Evolutionary conservation across 2,888 invertebrate species (phyloP).

Genomic region (Hydriomena furcata): DNA sequence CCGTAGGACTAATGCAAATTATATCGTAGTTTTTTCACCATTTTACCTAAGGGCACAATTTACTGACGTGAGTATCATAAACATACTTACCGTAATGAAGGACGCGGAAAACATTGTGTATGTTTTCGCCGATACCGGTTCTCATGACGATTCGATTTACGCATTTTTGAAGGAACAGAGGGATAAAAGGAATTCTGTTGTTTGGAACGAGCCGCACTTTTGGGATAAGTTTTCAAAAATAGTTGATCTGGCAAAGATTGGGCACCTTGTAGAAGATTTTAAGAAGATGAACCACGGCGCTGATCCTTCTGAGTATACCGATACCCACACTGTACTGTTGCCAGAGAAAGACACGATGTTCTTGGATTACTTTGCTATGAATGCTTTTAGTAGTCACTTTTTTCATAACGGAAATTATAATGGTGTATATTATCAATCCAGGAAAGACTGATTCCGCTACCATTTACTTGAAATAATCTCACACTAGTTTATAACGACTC

Average conservation of each 20-base stretch:
- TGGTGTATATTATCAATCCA: constrained; percentile 43
- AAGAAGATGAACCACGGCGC: constrained; percentile 10
- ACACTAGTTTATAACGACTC: constrained; percentile 42
- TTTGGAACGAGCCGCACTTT: constrained; percentile 70
- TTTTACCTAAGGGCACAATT: constrained; percentile 70
- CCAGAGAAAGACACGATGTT: constrained; percentile 11
- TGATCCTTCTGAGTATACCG: neutral
- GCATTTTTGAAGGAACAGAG: constrained; percentile 72
- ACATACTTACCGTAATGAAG: constrained; percentile 68
- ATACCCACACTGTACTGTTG: neutral
- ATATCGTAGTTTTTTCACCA: constrained; percentile 62
- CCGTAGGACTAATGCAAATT: constrained; percentile 36
- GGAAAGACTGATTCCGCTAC: constrained; percentile 78
- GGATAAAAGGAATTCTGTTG: constrained; percentile 56
- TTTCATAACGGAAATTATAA: constrained; percentile 14
- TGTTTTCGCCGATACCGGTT: constrained; percentile 67
- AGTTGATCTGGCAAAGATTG: constrained; percentile 35
- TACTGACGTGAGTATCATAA: constrained; percentile 71
- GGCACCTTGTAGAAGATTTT: constrained; percentile 21
- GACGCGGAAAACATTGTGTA: constrained; percentile 55
- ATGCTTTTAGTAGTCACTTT: constrained; percentile 13
- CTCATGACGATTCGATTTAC: constrained; percentile 72
- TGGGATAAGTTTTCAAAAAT: constrained; percentile 60
- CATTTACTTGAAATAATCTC: constrained; percentile 44
- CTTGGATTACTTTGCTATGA: constrained; percentile 7